Evolutionary conservation across 2,888 invertebrate species (phyloP).

Genomic region (Parasteatoda lunata): DNA sequence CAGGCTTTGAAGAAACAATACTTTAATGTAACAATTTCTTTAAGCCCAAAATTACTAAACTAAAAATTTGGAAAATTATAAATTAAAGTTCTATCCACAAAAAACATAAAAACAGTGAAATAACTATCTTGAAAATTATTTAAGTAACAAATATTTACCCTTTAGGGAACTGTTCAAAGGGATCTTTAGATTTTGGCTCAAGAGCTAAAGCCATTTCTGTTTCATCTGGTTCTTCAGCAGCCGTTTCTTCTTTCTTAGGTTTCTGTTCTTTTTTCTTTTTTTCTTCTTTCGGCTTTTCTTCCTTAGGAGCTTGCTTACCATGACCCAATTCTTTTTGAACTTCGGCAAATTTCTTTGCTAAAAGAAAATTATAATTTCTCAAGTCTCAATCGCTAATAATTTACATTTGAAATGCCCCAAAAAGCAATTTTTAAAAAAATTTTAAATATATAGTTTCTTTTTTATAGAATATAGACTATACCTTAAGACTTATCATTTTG

Average conservation of each 20-base stretch:
- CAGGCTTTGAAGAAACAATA: too few relatives aligned
- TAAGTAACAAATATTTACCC: conserved; percentile 77
- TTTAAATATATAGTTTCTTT: too few relatives aligned
- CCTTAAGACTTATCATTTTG: too few relatives aligned
- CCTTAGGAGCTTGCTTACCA: conserved; percentile 65
- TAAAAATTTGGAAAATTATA: too few relatives aligned
- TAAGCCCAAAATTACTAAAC: too few relatives aligned
- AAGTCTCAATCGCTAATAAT: background rate
- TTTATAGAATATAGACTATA: too few relatives aligned
- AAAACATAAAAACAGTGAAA: too few relatives aligned
- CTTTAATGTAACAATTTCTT: too few relatives aligned
- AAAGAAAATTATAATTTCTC: conserved; percentile 16
- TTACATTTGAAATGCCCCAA: background rate
- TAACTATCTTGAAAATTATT: too few relatives aligned
- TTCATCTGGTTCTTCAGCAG: conserved; percentile 80
- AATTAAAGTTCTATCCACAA: too few relatives aligned
- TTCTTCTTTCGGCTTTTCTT: conserved; percentile 70
- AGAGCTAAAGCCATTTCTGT: conserved; percentile 80
- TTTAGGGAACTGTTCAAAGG: conserved; percentile 91
- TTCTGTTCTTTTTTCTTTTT: conserved; percentile 73
- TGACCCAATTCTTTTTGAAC: conserved; percentile 71
- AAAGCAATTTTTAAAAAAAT: too few relatives aligned
- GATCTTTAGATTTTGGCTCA: conserved; percentile 91
- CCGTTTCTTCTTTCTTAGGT: conserved; percentile 71
- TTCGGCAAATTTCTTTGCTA: conserved; percentile 81